phyloP scores from a whole-genome alignment of 2,888 invertebrate genomes.

The Spodoptera littoralis region DNA sequence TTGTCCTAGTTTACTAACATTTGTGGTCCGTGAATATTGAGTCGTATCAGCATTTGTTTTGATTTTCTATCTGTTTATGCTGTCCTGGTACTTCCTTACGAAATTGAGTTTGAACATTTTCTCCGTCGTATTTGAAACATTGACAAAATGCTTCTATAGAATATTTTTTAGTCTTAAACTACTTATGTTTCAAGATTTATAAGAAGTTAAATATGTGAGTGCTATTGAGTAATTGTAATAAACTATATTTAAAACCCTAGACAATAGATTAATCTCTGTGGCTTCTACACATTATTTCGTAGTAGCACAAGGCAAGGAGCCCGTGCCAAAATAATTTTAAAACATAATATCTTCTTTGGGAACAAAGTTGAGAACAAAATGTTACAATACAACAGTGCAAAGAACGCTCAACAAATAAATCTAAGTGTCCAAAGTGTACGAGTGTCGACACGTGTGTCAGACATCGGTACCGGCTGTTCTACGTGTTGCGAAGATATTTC shows the following conservation, averaged over 20 bases:
- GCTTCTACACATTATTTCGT: too few relatives aligned
- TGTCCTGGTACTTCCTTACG: background rate
- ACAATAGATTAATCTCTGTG: too few relatives aligned
- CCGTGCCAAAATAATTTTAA: constrained; percentile 22
- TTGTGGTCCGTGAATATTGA: background rate
- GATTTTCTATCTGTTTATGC: constrained; percentile 1
- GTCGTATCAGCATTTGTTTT: background rate
- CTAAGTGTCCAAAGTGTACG: constrained; percentile 52
- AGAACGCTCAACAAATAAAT: constrained; percentile 61
- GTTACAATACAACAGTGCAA: constrained; percentile 41
- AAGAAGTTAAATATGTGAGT: too few relatives aligned
- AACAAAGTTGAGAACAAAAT: constrained; percentile 47
- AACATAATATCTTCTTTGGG: constrained; percentile 22
- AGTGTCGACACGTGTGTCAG: constrained; percentile 60
- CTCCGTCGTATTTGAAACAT: background rate
- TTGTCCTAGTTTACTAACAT: constrained; percentile 25
- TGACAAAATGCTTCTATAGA: background rate
- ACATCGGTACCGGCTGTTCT: constrained; percentile 53
- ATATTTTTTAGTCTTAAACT: too few relatives aligned
- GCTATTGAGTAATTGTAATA: too few relatives aligned
- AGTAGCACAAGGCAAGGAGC: background rate
- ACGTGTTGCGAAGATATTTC: constrained; percentile 55
- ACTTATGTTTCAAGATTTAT: too few relatives aligned
- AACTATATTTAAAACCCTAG: too few relatives aligned
- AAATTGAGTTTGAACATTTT: too few relatives aligned